phyloP scores from a whole-genome alignment of 2,888 invertebrate species.

The Pachymerium ferrugineum region DNA sequence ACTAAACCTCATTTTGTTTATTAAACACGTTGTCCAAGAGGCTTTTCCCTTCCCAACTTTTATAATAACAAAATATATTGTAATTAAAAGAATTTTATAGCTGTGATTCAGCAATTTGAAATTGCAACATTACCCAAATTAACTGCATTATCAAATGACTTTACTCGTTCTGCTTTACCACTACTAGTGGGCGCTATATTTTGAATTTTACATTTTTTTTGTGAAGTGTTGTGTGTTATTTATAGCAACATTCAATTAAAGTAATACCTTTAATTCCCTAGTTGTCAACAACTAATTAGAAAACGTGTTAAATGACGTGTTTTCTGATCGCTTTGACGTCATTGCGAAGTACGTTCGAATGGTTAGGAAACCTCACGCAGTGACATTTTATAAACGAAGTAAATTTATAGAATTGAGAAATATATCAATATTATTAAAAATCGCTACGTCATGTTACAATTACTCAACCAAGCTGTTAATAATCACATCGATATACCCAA shows the following conservation, averaged over 20 bases:
- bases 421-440: too few species aligned
- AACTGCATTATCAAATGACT: neutral
- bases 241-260: neutral
- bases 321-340: neutral
- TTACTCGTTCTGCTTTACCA: neutral
- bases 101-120: neutral
- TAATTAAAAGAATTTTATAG: neutral
- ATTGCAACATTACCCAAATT: constrained; percentile 1
- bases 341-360: too few species aligned
- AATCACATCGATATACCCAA: too few species aligned
- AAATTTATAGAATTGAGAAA: neutral
- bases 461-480: too few species aligned
- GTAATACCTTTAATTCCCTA: neutral
- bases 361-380: too few species aligned
- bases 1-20: too few species aligned
- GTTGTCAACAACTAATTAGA: neutral
- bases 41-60: neutral
- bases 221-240: neutral
- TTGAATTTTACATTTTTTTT: neutral
- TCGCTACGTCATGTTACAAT: too few species aligned
- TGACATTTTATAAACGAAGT: neutral
- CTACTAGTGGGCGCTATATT: neutral
- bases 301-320: neutral
- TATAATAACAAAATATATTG: neutral
- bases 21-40: too few species aligned